These are phyloP conservation scores for Paragorgia papillata DNA, from an alignment of 92 coral and sea anemone genomes.

Conservation along the genomic window DNA sequence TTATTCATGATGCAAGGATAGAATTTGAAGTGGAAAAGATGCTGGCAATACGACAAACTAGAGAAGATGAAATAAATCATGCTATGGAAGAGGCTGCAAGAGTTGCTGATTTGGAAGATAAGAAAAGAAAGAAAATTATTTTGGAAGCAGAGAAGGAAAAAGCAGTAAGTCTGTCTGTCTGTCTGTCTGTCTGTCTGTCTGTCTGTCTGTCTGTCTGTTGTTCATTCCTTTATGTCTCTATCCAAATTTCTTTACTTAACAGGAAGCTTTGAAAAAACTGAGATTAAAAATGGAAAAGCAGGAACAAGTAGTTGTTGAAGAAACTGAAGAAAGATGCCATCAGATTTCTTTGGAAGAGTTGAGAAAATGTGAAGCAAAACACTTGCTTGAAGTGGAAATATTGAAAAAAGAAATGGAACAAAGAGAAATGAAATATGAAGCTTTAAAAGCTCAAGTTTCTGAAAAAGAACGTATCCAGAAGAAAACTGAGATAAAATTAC, in stretches of 20 bases:
- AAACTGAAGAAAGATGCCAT: slow-evolving; percentile 67
- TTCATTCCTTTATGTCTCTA: too few relatives aligned
- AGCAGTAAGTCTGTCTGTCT: slow-evolving; percentile 54
- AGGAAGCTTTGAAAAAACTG: slow-evolving; percentile 76
- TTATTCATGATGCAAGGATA: slow-evolving; percentile 69
- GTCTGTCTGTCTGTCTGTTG: too few relatives aligned
- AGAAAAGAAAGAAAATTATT: slow-evolving; percentile 69
- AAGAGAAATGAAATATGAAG: slow-evolving; percentile 53
- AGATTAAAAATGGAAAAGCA: slow-evolving; percentile 75
- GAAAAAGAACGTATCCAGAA: slow-evolving; percentile 50
- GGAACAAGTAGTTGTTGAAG: slow-evolving; percentile 58
- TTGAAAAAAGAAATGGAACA: slow-evolving; percentile 57
- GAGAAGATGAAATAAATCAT: slow-evolving; percentile 56
- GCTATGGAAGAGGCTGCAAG: slow-evolving; percentile 67
- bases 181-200: too few relatives aligned
- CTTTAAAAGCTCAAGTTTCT: slow-evolving; percentile 54
- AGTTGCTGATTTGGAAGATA: slow-evolving; percentile 75
- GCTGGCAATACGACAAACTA: slow-evolving; percentile 61
- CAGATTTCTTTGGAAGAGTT: slow-evolving; percentile 58
- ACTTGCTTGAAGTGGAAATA: slow-evolving; percentile 60
- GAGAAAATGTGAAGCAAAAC: slow-evolving; percentile 53
- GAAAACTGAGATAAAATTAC: slow-evolving; percentile 67
- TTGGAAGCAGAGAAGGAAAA: slow-evolving; percentile 92
- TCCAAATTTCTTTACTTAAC: too few relatives aligned
- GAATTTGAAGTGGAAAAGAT: slow-evolving; percentile 74